A percentile compares a stretch with the other conserved stretches of the same genome.
These are phyloP conservation scores for Chrysolina oricalcia DNA, from an alignment of 2,888 invertebrate species.

Conservation along the genomic window DNA sequence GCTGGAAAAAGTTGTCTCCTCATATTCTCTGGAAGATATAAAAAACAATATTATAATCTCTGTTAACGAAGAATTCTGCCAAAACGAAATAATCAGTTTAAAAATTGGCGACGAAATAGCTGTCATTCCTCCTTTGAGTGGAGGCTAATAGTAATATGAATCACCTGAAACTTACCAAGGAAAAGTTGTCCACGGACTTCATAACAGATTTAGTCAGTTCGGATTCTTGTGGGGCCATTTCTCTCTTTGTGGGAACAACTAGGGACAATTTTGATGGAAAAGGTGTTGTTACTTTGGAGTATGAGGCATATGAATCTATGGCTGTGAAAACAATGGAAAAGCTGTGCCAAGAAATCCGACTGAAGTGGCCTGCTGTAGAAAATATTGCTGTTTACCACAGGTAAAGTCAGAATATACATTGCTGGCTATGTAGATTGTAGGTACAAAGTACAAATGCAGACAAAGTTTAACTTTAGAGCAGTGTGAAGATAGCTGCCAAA, in stretches of 20 bases:
- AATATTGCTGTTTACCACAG: constrained; percentile 92
- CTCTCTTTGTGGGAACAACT: constrained; percentile 92
- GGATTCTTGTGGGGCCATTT: constrained; percentile 89
- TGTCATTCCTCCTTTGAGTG: constrained; percentile 95
- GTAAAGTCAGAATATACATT: constrained; percentile 67
- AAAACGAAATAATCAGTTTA: constrained; percentile 73
- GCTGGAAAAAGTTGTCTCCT: constrained; percentile 75
- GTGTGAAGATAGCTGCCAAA: too few species aligned
- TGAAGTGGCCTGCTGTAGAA: constrained; percentile 82
- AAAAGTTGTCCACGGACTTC: constrained; percentile 79
- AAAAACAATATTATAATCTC: constrained; percentile 84
- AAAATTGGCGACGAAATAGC: constrained; percentile 87
- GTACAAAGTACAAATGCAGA: too few species aligned
- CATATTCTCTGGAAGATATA: constrained; percentile 80
- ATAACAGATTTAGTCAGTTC: constrained; percentile 80
- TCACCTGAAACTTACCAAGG: constrained; percentile 79
- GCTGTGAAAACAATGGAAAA: constrained; percentile 86
- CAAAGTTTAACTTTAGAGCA: too few species aligned
- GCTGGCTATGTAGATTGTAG: background rate
- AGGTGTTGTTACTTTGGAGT: constrained; percentile 89
- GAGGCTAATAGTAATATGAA: constrained; percentile 84
- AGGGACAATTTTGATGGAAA: constrained; percentile 88
- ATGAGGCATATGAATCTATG: constrained; percentile 96
- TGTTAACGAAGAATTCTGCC: constrained; percentile 87
- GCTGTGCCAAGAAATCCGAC: constrained; percentile 83